Base-by-base conservation (phyloP, 1,140 invertebrate species). In the Trypoxylus dichotomus region DNA sequence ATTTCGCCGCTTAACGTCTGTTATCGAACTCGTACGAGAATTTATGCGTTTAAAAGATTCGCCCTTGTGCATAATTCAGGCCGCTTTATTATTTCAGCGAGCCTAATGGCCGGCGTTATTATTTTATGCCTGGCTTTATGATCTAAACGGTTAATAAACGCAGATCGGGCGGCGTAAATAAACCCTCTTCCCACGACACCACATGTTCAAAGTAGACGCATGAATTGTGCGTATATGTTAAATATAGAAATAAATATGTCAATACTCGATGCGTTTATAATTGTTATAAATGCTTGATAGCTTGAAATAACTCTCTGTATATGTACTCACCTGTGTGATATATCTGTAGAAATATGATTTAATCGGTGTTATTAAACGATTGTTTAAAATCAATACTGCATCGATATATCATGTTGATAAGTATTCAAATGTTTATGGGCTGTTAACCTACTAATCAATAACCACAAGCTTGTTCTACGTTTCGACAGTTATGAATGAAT, bases 11-110 rank as follows among this genome's bases (percentile, higher is more conserved):
- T 68, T 68, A 68, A 27, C 60, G 60, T 27, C 60, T 68, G 21
- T 68, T 68, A 68, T 68, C 60, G 21, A 24, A 68, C 60, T 68
- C 60, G 60, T 68, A 68, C 3, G 60, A 68, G 27, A 68, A 68
- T 68, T 68, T 68, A 68, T 68, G 60, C 24, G 60, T 68, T 68
- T 68, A 29, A 68, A 68, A 68, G 60, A 68, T 68, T 68, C 60
- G 60, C 60, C 60, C 19, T 24, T 68, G 60, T 29, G 60, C 60
- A 68, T 68, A 68, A 24, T 68, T 68, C 60, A 68, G 13, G 60
- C 60, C 60, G 60, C 60, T 68, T 68, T 68, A 68, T 68, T 68
- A 68, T 68, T 68, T 68, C 60, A 68, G 60, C 19, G 60, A 3
- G 27, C 24, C 32, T 68, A 68, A 68, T 68, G 60, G 60, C 24